phyloP scores from a whole-genome alignment of 2,888 invertebrate species.

The Drosophila lacicola region DNA sequence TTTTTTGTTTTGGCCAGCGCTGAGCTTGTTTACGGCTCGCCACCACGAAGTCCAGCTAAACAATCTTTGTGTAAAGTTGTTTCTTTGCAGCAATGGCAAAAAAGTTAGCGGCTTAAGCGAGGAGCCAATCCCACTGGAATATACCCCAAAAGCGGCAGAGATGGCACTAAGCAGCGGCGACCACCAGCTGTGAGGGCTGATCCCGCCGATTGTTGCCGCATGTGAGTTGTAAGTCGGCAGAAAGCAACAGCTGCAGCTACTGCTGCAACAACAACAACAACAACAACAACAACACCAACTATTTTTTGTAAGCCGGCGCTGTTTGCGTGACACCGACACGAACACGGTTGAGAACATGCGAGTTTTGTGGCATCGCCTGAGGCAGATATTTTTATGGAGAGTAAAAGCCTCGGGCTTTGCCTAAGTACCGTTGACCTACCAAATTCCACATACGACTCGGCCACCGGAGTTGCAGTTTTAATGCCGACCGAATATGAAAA shows the following conservation, averaged over 20 bases:
- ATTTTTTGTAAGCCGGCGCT: conserved; percentile 21
- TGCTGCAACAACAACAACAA: not conserved
- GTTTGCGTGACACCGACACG: conserved; percentile 22
- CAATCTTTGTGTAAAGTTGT: conserved; percentile 68
- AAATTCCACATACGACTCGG: not conserved
- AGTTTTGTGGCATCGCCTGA: not conserved
- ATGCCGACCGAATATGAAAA: not conserved
- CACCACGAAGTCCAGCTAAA: conserved; percentile 49
- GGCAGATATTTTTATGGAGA: conserved; percentile 15
- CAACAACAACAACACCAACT: not conserved
- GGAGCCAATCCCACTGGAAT: not conserved
- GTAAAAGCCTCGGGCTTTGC: conserved; percentile 16
- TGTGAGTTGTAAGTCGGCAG: conserved; percentile 32
- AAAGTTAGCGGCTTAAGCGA: conserved; percentile 39
- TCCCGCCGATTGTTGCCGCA: conserved; percentile 33
- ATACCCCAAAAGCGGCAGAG: not conserved
- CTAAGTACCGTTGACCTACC: conserved; percentile 7
- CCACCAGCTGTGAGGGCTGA: conserved; percentile 34
- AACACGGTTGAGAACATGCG: conserved; percentile 5
- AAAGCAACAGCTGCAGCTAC: conserved; percentile 8
- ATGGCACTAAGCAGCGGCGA: conserved; percentile 3
- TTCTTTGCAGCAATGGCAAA: conserved; percentile 48
- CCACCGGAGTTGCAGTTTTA: conserved; percentile 2
- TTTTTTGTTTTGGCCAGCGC: conserved; percentile 10
- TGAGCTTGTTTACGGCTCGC: conserved; percentile 29